Percentiles rank a stretch among this genome's conserved stretches.
phyloP scores from a whole-genome alignment of 2,797 vertebrate species.

The Siniperca obscura region DNA sequence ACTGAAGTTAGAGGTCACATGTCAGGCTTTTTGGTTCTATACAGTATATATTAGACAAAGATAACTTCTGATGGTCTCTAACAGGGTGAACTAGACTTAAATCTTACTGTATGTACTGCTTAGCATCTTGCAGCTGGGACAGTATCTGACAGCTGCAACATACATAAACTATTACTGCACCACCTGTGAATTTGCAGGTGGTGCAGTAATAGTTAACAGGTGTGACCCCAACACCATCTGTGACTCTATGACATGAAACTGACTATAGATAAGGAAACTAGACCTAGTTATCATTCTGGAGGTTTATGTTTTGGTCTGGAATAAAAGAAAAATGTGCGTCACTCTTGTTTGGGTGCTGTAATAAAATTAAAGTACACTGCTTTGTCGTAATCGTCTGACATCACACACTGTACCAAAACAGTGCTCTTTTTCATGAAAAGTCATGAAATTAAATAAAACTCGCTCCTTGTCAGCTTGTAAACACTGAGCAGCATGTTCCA shows the following conservation, averaged over 20 bases:
- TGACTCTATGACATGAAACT: slow-evolving; percentile 43
- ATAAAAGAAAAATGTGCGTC: not conserved
- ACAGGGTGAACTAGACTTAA: not conserved
- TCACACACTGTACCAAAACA: slow-evolving; percentile 61
- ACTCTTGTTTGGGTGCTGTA: slow-evolving; percentile 57
- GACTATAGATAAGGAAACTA: slow-evolving; percentile 7
- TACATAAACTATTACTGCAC: not conserved
- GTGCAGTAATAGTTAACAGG: slow-evolving; percentile 35
- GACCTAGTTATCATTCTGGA: slow-evolving; percentile 29
- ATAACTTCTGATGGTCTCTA: not conserved
- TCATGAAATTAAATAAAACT: slow-evolving; percentile 4
- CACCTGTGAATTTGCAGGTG: slow-evolving; percentile 48
- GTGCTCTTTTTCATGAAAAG: slow-evolving; percentile 9
- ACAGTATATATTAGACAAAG: not conserved
- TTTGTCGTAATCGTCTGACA: slow-evolving; percentile 56
- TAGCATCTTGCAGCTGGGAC: slow-evolving; percentile 4
- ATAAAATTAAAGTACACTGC: slow-evolving; percentile 15
- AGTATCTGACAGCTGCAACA: slow-evolving; percentile 41
- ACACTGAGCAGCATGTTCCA: slow-evolving; percentile 78
- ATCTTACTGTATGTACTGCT: accelerated
- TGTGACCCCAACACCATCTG: slow-evolving; percentile 44
- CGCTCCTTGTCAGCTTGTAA: slow-evolving; percentile 49
- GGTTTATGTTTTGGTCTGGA: slow-evolving; percentile 60
- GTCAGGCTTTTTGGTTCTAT: not conserved
- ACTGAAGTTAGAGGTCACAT: not conserved